A percentile compares a stretch with the other conserved stretches of the same genome.
Evolutionary conservation across 1,140 invertebrate species (phyloP).

Genomic region (Zaprionus tsacasi): DNA sequence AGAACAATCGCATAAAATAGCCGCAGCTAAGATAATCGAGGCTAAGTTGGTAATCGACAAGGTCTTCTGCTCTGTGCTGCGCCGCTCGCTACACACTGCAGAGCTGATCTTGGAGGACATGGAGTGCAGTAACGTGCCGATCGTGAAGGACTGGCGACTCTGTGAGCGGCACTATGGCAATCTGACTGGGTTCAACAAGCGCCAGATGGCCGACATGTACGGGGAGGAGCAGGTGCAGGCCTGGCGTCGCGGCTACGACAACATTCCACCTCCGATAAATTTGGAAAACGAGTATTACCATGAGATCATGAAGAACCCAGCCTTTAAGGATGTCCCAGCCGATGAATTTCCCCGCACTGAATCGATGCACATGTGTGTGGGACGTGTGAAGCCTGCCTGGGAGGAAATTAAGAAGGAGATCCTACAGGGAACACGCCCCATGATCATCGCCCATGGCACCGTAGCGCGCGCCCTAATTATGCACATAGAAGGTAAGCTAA

Average conservation of each 20-base stretch:
- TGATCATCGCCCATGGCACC: constrained; percentile 90
- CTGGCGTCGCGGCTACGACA: constrained; percentile 89
- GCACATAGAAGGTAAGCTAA: constrained; percentile 86
- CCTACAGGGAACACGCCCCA: constrained; percentile 86
- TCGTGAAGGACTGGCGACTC: constrained; percentile 88
- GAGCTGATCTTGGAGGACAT: constrained; percentile 87
- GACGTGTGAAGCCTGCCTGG: constrained; percentile 88
- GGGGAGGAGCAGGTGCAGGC: constrained; percentile 88
- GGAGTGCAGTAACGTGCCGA: constrained; percentile 85
- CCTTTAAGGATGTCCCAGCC: constrained; percentile 82
- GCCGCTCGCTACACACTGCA: constrained; percentile 88
- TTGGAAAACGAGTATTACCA: constrained; percentile 86
- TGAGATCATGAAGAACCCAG: constrained; percentile 85
- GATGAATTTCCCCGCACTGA: constrained; percentile 87
- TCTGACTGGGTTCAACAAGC: constrained; percentile 89
- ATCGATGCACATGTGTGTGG: constrained; percentile 88
- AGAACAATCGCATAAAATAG: constrained; percentile 87
- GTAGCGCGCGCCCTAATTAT: constrained; percentile 89
- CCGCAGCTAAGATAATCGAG: constrained; percentile 89
- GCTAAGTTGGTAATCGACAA: constrained; percentile 89
- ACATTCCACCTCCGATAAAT: constrained; percentile 87
- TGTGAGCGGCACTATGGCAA: constrained; percentile 91
- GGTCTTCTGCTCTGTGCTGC: constrained; percentile 88
- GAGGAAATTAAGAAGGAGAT: constrained; percentile 87
- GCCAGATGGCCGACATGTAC: constrained; percentile 88